Evolutionary conservation across 2,113 vertebrate genomes (phyloP).

Genomic region (Agelaius phoeniceus): DNA sequence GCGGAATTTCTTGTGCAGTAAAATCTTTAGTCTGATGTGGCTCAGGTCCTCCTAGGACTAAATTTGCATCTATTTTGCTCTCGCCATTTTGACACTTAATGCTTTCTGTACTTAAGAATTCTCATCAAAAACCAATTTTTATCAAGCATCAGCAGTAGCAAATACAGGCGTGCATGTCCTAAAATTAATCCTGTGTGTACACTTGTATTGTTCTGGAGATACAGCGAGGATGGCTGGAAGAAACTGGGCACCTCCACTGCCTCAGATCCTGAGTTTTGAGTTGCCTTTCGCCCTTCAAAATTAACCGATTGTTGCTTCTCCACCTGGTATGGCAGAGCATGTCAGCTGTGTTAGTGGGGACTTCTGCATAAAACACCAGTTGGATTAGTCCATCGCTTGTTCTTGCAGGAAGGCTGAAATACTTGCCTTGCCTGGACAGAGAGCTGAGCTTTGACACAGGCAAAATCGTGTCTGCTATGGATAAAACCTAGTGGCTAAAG

Average conservation of each 20-base stretch:
- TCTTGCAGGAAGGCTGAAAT: slow-evolving; percentile 63
- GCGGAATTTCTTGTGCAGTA: slow-evolving; percentile 49
- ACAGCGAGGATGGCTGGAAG: slow-evolving; percentile 57
- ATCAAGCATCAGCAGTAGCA: slow-evolving; percentile 26
- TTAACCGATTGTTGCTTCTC: slow-evolving; percentile 54
- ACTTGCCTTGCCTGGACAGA: slow-evolving; percentile 62
- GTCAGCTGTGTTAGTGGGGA: slow-evolving; percentile 63
- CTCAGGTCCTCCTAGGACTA: slow-evolving; percentile 35
- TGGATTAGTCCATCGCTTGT: slow-evolving; percentile 67
- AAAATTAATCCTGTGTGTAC: slow-evolving; percentile 61
- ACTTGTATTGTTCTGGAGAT: slow-evolving; percentile 64
- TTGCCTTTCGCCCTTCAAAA: slow-evolving; percentile 66
- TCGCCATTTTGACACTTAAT: slow-evolving; percentile 9
- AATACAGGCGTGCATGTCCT: slow-evolving; percentile 56
- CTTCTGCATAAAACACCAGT: slow-evolving; percentile 64
- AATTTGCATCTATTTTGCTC: slow-evolving; percentile 39
- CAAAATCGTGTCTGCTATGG: slow-evolving; percentile 46
- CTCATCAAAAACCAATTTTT: slow-evolving; percentile 18
- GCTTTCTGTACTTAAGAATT: slow-evolving; percentile 32
- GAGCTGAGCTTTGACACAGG: slow-evolving; percentile 51
- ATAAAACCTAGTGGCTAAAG: slow-evolving; percentile 28
- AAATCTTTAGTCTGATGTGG: slow-evolving; percentile 3
- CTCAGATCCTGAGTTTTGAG: slow-evolving; percentile 37
- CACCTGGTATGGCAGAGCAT: slow-evolving; percentile 51
- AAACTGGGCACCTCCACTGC: slow-evolving; percentile 42